Evolutionary conservation across 2,113 vertebrate species (phyloP).

Genomic region (Megaleporinus macrocephalus): DNA sequence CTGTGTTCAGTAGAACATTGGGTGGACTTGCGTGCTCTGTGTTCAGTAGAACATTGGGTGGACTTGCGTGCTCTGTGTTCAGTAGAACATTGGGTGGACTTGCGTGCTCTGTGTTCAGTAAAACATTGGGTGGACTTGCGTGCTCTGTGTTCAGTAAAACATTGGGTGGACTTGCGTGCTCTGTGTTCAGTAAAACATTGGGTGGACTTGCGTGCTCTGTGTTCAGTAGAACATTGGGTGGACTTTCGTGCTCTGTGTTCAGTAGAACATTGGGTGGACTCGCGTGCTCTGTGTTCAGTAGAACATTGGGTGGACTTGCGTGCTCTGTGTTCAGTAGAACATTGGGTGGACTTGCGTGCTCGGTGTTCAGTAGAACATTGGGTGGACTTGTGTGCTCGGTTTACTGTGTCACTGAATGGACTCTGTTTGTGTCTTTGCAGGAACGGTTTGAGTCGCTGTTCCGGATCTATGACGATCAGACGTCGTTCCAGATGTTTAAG

Average conservation of each 20-base stretch:
- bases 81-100: too few relatives aligned
- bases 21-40: not conserved
- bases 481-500: constrained; percentile 93
- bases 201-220: not conserved
- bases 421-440: constrained; percentile 67
- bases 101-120: not conserved
- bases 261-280: not conserved
- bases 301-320: too few relatives aligned
- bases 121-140: not conserved
- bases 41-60: not conserved
- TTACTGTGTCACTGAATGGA: not conserved
- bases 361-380: not conserved
- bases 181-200: not conserved
- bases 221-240: too few relatives aligned
- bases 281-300: not conserved
- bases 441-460: constrained; percentile 94
- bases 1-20: not conserved
- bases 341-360: not conserved
- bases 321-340: not conserved
- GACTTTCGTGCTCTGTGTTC: not conserved
- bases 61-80: not conserved
- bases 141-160: not conserved
- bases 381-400: not conserved
- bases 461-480: constrained; percentile 87
- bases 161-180: too few relatives aligned